Evolutionary conservation across 2,888 invertebrate species (phyloP).

Genomic region (Trachelus iudaicus): DNA sequence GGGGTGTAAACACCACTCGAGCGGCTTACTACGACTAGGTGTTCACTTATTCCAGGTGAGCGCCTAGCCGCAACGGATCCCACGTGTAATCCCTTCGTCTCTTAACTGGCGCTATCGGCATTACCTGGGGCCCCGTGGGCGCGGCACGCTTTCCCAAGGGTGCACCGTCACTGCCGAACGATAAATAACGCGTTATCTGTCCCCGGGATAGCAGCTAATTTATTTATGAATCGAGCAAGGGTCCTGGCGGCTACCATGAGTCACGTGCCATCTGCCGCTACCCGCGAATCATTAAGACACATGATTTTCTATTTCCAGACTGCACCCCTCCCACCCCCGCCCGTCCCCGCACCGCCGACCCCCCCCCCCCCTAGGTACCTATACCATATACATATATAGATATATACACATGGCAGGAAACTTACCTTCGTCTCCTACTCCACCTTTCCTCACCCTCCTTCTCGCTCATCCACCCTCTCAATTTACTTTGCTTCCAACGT

Average conservation of each 20-base stretch:
- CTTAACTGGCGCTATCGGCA: slow-evolving; percentile 35
- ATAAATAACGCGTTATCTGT: slow-evolving; percentile 56
- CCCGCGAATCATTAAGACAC: slow-evolving; percentile 17
- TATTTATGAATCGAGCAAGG: slow-evolving; percentile 56
- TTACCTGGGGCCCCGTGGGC: slow-evolving; percentile 29
- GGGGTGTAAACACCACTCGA: not conserved
- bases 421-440: too few relatives aligned
- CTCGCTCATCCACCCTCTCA: not conserved
- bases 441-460: not conserved
- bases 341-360: too few relatives aligned
- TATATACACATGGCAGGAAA: slow-evolving; percentile 2
- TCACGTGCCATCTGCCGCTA: slow-evolving; percentile 63
- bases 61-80: slow-evolving; percentile 24
- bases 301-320: slow-evolving; percentile 19
- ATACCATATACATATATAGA: not conserved
- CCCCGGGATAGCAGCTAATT: slow-evolving; percentile 60
- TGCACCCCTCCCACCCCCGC: not conserved
- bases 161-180: slow-evolving; percentile 51
- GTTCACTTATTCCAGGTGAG: slow-evolving; percentile 55
- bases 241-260: slow-evolving; percentile 39
- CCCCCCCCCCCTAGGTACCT: too few relatives aligned
- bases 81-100: slow-evolving; percentile 26
- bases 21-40: slow-evolving; percentile 9
- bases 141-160: slow-evolving; percentile 29
- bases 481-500: too few relatives aligned